Evolutionary conservation across 2,888 invertebrate species (phyloP), one percentile per base, ranked within the genome.

Genomic region (Melangyna quadrimaculata): DNA sequence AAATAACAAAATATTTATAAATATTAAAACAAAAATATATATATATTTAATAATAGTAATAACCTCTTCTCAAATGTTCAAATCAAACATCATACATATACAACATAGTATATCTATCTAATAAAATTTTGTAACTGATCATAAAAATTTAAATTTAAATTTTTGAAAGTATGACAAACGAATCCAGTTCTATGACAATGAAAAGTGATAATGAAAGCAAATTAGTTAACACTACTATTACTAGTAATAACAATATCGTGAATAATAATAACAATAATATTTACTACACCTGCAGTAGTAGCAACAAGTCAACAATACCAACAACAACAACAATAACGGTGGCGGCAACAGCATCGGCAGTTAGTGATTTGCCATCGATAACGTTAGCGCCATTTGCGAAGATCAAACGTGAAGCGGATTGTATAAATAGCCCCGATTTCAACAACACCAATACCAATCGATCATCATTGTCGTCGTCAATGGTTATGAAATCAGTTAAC

Each of bases 131-230:
- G 57, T 75, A 72, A 65, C 32, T 71, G 48, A 59, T 32, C 19
- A 37, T 59, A 19, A 43, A 24, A 43, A 59, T 55, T n/a, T 57
- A 73, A 51, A 55, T 27, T 37, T 35, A 35, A 78, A 71, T 55
- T 72, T n/a, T 67, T 83, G 48, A 55, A 84, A 84, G 65, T 79
- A 87, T 87, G 87, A 86, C 87, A 78, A 80, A 72, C 81, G 75
- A 73, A 78, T 86, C 80, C 74, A 87, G 86, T 86, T 86, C 84
- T 86, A 86, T 87, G 80, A 87, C 81, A 78, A 81, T 87, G 86
- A 87, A 87, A 87, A 84, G 87, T 86, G 87, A 87, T 87, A 87
- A 83, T 87, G 87, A 87, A 75, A 83, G 79, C 79, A 83, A 78
- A 77, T 86, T 86, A 86, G 81, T 81, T 86, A 86, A 81, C 75